These are phyloP conservation scores for Phortica okadai DNA, from an alignment of 2,888 invertebrate species.

Conservation along the genomic window DNA sequence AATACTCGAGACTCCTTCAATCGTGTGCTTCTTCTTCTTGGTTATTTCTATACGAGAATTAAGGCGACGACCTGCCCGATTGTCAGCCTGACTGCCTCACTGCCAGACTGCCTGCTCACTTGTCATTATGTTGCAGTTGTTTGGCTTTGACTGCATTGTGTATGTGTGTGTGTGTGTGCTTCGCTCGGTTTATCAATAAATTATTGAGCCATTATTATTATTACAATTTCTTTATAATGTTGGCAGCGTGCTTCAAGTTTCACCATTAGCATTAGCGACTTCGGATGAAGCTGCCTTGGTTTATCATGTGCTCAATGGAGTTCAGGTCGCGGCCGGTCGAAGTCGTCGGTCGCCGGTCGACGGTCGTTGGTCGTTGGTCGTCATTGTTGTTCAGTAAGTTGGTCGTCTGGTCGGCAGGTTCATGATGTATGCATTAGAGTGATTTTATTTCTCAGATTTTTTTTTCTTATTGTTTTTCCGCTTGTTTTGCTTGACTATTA, in stretches of 20 bases:
- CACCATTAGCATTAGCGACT: neutral
- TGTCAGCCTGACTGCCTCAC: neutral
- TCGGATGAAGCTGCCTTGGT: constrained; percentile 51
- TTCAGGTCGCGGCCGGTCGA: constrained; percentile 57
- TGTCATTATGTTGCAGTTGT: constrained; percentile 12
- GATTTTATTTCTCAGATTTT: constrained; percentile 16
- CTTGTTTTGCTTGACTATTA: constrained; percentile 15
- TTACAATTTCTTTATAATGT: constrained; percentile 72
- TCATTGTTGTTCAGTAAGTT: constrained; percentile 36
- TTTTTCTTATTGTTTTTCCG: constrained; percentile 36
- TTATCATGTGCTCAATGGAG: constrained; percentile 68
- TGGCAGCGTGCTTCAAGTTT: constrained; percentile 61
- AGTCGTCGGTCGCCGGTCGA: constrained; percentile 42
- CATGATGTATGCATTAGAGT: constrained; percentile 66
- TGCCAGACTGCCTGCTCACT: neutral
- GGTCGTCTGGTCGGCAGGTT: constrained; percentile 56
- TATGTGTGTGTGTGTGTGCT: constrained; percentile 35
- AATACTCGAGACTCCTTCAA: neutral
- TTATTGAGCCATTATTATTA: constrained; percentile 72
- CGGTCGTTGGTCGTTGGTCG: constrained; percentile 39
- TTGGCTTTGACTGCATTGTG: constrained; percentile 35
- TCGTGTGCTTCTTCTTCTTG: neutral
- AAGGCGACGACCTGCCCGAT: constrained; percentile 7
- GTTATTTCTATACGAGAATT: constrained; percentile 16
- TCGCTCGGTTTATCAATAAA: constrained; percentile 65